Conservation (phyloP, 2,888 invertebrate genomes). For the Argyra leucocephala region DNA sequence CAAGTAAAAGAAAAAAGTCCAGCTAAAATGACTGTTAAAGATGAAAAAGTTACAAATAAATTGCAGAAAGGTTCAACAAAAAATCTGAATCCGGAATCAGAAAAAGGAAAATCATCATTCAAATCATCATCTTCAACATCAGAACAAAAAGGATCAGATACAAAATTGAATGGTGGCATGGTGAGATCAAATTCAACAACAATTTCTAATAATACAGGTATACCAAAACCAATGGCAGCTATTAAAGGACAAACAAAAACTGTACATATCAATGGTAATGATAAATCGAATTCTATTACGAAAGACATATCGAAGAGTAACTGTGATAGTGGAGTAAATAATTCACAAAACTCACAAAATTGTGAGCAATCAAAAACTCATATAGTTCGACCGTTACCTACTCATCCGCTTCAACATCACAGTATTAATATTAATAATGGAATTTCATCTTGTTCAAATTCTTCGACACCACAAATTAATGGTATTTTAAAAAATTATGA, state of each 20-base stretch:
- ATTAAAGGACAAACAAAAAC: slow-evolving; percentile 74
- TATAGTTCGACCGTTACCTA: slow-evolving; percentile 22
- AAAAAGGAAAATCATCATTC: slow-evolving; percentile 43
- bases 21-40: slow-evolving; percentile 15
- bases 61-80: slow-evolving; percentile 17
- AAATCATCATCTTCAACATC: slow-evolving; percentile 9
- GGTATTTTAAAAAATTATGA: background rate
- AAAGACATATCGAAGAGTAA: slow-evolving; percentile 37
- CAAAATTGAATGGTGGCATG: slow-evolving; percentile 15
- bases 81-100: slow-evolving; percentile 13
- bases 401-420: background rate
- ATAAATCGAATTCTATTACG: slow-evolving; percentile 27
- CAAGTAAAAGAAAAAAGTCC: slow-evolving; percentile 25
- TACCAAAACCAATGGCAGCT: slow-evolving; percentile 78
- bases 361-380: background rate
- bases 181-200: slow-evolving; percentile 12
- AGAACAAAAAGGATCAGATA: slow-evolving; percentile 16
- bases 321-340: background rate
- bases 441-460: background rate
- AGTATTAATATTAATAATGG: background rate
- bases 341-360: background rate
- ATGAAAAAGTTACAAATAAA: slow-evolving; percentile 14
- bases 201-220: slow-evolving; percentile 48
- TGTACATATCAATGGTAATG: slow-evolving; percentile 47
- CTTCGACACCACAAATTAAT: slow-evolving; percentile 30